These are phyloP conservation scores for Sinohyriopsis cumingii DNA, from an alignment of 2,888 invertebrate species.

Conservation along the genomic window DNA sequence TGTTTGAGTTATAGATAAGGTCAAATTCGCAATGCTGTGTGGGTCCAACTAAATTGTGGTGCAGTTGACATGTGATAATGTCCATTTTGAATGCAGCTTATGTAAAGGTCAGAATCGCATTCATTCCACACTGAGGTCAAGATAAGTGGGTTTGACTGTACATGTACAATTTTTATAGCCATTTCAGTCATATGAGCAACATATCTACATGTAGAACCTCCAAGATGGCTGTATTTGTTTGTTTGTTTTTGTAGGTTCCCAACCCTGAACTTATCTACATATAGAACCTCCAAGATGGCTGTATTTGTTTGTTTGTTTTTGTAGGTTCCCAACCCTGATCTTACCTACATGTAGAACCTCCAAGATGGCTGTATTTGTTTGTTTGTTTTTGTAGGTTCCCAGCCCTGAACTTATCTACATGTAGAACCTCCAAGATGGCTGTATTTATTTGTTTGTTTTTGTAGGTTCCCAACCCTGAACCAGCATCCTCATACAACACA, in stretches of 20 bases:
- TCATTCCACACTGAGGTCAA: no score
- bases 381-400: conserved; percentile 39
- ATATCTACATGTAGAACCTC: neutral
- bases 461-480: conserved; percentile 63
- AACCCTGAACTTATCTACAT: neutral
- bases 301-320: neutral
- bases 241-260: no score
- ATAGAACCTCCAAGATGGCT: neutral
- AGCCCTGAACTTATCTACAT: conserved; percentile 53
- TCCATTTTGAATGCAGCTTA: no score
- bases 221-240: neutral
- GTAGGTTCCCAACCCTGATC: conserved; percentile 65
- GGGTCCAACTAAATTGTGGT: no score
- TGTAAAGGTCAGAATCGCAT: no score
- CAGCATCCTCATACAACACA: conserved; percentile 43
- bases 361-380: neutral
- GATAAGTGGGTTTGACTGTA: no score
- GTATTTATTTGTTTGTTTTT: neutral
- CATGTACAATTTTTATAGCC: no score
- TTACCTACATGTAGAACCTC: neutral
- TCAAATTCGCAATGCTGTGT: no score
- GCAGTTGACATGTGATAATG: no score
- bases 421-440: neutral
- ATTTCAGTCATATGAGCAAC: neutral
- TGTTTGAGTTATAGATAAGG: no score